phyloP scores from a whole-genome alignment of 2,797 vertebrate genomes.

The Coluber constrictor region DNA sequence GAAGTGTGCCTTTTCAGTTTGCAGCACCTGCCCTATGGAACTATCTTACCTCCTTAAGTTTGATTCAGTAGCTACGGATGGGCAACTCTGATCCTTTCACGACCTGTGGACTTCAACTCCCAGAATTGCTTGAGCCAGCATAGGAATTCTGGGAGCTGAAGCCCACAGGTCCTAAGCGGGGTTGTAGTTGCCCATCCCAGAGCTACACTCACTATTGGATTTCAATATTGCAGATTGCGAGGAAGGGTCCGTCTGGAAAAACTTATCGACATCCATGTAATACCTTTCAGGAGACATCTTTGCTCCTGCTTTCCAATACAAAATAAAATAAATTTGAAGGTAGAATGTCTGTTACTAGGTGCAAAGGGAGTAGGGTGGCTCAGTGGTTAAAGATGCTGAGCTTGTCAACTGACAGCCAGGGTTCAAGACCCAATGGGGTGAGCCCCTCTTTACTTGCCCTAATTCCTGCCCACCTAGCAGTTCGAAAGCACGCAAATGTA shows the following conservation, averaged over 20 bases:
- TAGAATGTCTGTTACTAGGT: not conserved
- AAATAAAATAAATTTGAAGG: not conserved
- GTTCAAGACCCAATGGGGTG: no score
- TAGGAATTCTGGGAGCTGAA: no score
- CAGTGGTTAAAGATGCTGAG: no score
- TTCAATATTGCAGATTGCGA: conserved; percentile 72
- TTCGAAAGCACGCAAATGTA: no score
- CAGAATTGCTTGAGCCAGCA: conserved; percentile 73
- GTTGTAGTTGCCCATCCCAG: conserved; percentile 60
- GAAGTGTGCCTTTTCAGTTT: not conserved
- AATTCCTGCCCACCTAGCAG: no score
- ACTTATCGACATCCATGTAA: conserved; percentile 83
- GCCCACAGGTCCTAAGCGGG: no score
- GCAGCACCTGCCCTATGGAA: not conserved
- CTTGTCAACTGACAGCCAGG: no score
- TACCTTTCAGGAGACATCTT: not conserved
- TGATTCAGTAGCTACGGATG: not conserved
- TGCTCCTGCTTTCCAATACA: no score
- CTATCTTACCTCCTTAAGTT: not conserved
- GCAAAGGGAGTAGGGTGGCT: no score
- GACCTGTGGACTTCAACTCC: not conserved
- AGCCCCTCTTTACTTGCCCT: no score
- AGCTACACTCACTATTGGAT: conserved; percentile 78
- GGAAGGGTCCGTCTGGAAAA: conserved; percentile 83
- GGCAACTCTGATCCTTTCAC: not conserved